phyloP scores from a whole-genome alignment of 2,797 vertebrate species.

The Gymnoscopelus microlampas region DNA sequence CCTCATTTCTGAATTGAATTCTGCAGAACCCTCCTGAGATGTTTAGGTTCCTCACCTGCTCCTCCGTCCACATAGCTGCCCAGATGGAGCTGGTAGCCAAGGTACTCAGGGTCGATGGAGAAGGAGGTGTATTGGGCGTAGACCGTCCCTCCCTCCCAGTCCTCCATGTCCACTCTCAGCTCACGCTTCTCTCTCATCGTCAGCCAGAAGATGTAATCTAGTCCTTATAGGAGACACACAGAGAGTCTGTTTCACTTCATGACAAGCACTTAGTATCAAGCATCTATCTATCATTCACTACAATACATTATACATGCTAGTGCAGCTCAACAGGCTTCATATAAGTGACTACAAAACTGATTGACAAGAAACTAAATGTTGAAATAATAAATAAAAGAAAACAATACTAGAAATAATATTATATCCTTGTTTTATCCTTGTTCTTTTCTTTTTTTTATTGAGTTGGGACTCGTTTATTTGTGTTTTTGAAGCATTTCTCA shows the following conservation, averaged over 20 bases:
- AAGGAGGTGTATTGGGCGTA: constrained; percentile 51
- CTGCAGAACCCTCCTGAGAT: no score
- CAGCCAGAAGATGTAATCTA: constrained; percentile 64
- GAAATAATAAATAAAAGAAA: no score
- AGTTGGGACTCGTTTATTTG: no score
- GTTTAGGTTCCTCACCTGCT: constrained; percentile 47
- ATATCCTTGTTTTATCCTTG: no score
- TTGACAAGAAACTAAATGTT: no score
- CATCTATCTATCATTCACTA: not conserved
- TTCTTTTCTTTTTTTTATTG: no score
- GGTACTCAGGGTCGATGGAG: constrained; percentile 38
- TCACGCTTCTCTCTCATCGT: constrained; percentile 50
- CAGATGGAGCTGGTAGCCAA: constrained; percentile 53
- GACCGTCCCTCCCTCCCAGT: constrained; percentile 24
- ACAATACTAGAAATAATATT: no score
- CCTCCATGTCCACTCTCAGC: constrained; percentile 62
- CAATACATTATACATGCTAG: no score
- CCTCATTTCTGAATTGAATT: not conserved
- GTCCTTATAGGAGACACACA: constrained; percentile 30
- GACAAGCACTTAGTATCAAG: not conserved
- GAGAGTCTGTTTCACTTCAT: constrained; percentile 5
- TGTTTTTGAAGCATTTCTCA: no score
- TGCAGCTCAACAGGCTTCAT: no score
- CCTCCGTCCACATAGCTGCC: constrained; percentile 47
- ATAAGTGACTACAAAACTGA: no score